Evolutionary conservation across 2,113 vertebrate species (phyloP).

Genomic region (Equus quagga): DNA sequence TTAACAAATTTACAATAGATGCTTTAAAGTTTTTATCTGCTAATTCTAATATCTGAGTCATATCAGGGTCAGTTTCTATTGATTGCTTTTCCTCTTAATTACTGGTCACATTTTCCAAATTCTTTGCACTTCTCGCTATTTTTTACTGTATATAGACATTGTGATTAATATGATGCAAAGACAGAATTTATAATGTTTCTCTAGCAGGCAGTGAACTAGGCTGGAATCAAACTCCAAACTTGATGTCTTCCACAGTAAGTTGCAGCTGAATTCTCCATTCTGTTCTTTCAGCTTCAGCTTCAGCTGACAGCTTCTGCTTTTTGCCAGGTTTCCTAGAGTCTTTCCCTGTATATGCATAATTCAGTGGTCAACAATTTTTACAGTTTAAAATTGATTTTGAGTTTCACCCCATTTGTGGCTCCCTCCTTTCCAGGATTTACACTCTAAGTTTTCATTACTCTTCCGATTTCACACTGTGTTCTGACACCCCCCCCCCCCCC

Average conservation of each 20-base stretch:
- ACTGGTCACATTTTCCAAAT: neutral
- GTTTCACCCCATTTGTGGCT: neutral
- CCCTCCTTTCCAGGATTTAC: neutral
- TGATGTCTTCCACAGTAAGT: neutral
- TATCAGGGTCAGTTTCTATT: neutral
- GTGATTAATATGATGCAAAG: neutral
- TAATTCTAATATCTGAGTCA: neutral
- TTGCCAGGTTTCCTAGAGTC: neutral
- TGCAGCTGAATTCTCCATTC: neutral
- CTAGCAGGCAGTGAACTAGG: neutral
- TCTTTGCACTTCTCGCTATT: neutral
- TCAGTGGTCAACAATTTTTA: neutral
- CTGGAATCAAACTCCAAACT: neutral
- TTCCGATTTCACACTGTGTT: neutral
- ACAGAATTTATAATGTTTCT: neutral
- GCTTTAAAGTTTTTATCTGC: neutral
- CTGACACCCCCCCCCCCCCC: neutral
- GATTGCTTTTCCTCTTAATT: slow-evolving; percentile 10
- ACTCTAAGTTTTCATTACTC: neutral
- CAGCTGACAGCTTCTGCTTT: neutral
- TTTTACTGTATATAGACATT: neutral
- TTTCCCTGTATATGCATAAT: neutral
- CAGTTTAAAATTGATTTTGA: neutral
- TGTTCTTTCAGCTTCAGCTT: neutral
- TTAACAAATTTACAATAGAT: neutral